These are phyloP conservation scores for Cyclopterus lumpus DNA, from an alignment of 2,797 vertebrate species.

Conservation along the genomic window DNA sequence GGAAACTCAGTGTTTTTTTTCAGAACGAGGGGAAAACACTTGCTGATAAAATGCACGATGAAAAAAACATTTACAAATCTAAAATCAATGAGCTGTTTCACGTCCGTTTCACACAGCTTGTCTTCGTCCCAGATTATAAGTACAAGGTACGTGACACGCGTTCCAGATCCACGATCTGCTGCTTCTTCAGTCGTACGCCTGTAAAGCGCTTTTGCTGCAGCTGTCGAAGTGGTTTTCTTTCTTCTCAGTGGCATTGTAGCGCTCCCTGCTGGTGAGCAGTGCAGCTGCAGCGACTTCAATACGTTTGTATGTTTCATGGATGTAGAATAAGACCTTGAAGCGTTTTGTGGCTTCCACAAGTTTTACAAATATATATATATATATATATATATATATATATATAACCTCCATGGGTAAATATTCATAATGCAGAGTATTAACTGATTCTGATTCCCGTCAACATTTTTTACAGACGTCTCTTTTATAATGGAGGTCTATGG, in stretches of 20 bases:
- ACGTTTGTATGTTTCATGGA: constrained; percentile 13
- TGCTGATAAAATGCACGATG: neutral
- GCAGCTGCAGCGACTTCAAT: neutral
- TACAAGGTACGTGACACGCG: constrained; percentile 47
- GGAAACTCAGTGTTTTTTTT: neutral
- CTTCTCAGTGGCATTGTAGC: neutral
- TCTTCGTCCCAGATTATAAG: constrained; percentile 48
- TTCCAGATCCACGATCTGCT: neutral
- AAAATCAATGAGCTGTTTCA: constrained; percentile 27
- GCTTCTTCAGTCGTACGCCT: constrained; percentile 12
- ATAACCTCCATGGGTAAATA: neutral
- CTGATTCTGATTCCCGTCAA: neutral
- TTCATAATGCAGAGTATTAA: neutral
- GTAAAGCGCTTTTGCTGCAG: constrained; percentile 19
- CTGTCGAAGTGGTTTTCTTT: constrained; percentile 1
- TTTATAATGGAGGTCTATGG: neutral
- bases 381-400: neutral
- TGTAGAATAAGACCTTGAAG: constrained; percentile 14
- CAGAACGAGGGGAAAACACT: neutral
- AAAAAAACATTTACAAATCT: neutral
- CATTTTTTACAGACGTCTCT: neutral
- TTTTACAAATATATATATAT: no score
- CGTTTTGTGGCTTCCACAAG: neutral
- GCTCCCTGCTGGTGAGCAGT: constrained; percentile 21
- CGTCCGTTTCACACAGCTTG: constrained; percentile 45